A percentile compares a stretch with the other conserved stretches of the same genome.
Evolutionary conservation across 2,888 invertebrate species (phyloP).

Genomic region (Drosophila subsilvestris): DNA sequence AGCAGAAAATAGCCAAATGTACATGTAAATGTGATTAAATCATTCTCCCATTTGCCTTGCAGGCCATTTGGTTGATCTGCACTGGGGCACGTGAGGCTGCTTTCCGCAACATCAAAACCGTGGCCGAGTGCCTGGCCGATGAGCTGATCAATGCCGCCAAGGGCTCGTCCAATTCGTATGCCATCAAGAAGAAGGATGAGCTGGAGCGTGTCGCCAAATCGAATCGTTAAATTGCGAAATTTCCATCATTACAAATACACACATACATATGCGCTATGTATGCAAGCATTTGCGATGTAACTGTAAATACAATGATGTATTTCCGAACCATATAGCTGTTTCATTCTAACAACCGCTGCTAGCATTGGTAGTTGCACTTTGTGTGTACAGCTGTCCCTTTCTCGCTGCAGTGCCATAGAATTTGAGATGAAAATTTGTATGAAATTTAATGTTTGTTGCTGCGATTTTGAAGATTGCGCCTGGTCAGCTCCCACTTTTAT

Average conservation of each 20-base stretch:
- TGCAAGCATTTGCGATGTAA: conserved; percentile 11
- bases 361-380: too few species aligned
- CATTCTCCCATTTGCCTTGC: not conserved
- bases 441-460: not conserved
- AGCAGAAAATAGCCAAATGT: conserved; percentile 10
- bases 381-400: not conserved
- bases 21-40: conserved; percentile 23
- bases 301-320: conserved; percentile 25
- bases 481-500: not conserved
- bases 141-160: conserved; percentile 99
- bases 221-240: conserved; percentile 93
- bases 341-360: not conserved
- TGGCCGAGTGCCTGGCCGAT: conserved; percentile 99
- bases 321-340: not conserved
- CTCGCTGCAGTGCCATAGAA: not conserved
- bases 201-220: conserved; percentile 99
- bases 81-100: conserved; percentile 99
- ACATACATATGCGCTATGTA: conserved; percentile 15
- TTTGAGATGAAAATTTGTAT: too few species aligned
- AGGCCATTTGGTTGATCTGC: conserved; percentile 98
- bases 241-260: not conserved
- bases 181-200: conserved; percentile 99
- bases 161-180: conserved; percentile 99
- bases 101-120: conserved; percentile 99
- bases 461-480: not conserved